Conservation (phyloP, 2,797 vertebrate species). For the Hipposideros larvatus region DNA sequence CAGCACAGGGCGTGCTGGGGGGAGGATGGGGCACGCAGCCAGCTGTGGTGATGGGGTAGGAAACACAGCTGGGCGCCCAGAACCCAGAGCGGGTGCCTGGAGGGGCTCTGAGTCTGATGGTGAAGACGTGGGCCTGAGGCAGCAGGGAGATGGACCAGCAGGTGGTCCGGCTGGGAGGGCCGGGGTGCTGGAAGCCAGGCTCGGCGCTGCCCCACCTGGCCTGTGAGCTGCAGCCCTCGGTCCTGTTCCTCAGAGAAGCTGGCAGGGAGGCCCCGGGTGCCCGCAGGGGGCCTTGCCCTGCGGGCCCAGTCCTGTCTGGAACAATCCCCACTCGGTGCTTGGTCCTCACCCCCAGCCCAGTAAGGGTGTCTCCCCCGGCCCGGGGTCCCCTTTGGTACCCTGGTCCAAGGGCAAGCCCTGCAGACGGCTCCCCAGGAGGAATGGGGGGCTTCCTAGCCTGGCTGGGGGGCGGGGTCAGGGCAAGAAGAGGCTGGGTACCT, state of each 20-base stretch:
- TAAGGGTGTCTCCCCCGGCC: too few species aligned
- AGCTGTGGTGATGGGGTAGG: accelerated
- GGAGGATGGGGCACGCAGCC: neutral
- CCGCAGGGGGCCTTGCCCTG: too few species aligned
- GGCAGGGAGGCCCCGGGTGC: neutral
- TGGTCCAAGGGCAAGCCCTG: neutral
- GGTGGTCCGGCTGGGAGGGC: too few species aligned
- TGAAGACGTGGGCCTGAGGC: neutral
- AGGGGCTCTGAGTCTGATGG: neutral
- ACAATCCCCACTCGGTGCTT: neutral
- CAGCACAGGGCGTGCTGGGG: too few species aligned
- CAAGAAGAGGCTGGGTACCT: neutral
- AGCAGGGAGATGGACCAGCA: accelerated
- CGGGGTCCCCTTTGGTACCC: too few species aligned
- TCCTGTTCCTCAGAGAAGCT: too few species aligned
- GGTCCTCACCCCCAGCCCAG: too few species aligned
- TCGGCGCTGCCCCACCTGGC: neutral
- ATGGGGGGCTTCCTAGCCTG: neutral
- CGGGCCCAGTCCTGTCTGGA: neutral
- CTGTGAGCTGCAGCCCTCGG: too few species aligned
- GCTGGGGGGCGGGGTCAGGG: neutral
- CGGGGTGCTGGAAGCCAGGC: accelerated
- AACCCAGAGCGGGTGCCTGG: neutral
- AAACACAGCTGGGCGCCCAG: accelerated
- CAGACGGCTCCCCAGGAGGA: neutral